Percentiles rank a stretch among this genome's conserved stretches.
Evolutionary conservation across 1,140 invertebrate species (phyloP).

Genomic region (Ceratosolen solmsi): DNA sequence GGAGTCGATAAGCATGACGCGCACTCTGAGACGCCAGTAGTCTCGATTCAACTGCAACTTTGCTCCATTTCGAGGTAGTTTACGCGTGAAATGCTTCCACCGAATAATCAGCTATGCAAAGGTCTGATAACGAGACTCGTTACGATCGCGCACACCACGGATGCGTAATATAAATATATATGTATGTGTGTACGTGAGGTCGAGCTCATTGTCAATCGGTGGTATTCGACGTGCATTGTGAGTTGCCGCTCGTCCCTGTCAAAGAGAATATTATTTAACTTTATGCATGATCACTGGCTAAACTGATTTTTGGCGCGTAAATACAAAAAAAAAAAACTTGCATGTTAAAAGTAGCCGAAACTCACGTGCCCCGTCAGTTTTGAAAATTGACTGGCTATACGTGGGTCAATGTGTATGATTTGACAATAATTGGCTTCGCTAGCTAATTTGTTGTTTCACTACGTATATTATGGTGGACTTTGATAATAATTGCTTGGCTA

Average conservation of each 20-base stretch:
- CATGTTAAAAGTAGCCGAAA: not conserved
- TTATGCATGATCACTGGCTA: not conserved
- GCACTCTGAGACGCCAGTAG: not conserved
- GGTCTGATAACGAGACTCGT: slow-evolving; percentile 63
- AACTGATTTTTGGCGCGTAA: no score
- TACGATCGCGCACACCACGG: slow-evolving; percentile 38
- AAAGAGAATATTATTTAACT: slow-evolving; percentile 3
- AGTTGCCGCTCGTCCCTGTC: not conserved
- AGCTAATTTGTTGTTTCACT: no score
- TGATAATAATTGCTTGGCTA: not conserved
- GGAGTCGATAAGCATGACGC: slow-evolving; percentile 27
- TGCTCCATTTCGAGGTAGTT: slow-evolving; percentile 53
- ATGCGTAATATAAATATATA: slow-evolving; percentile 38
- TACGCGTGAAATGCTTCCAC: slow-evolving; percentile 54
- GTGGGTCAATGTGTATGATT: no score
- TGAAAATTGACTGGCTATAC: no score
- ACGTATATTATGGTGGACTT: not conserved
- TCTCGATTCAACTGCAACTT: slow-evolving; percentile 30
- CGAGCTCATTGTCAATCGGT: not conserved
- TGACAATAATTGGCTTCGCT: not conserved
- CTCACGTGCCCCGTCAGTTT: no score
- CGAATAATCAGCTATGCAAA: slow-evolving; percentile 65
- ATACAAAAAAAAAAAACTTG: not conserved
- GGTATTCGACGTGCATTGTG: no score
- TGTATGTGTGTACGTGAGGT: not conserved